Base-by-base conservation (phyloP, 92 coral and sea anemone species). In the Blastomussa wellsi region DNA sequence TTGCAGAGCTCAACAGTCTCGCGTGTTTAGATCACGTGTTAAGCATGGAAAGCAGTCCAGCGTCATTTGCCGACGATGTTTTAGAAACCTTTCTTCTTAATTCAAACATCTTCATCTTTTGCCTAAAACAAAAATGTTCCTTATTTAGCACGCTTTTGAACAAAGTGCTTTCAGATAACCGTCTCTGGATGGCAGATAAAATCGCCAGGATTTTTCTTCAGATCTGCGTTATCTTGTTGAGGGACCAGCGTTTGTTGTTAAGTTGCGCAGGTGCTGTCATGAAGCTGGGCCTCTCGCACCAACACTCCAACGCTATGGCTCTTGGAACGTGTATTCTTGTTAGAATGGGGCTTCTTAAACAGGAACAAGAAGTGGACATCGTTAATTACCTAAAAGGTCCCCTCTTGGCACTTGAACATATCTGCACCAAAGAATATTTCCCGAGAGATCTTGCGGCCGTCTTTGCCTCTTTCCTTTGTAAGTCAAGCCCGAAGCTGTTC, bases 401-500 rank as follows among this genome's bases (percentile, higher is more conserved):
- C 4, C 84, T 96, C 14, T 37, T 74, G 13, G 99, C 97, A 13
- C 88, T 96, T 5, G 88, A 81, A 31, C 93, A 92, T 57, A 88
- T 88, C 11, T 92, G 90, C 35, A 31, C 55, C 20, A 89, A 91
- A 75, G 78, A 84, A 2, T 96, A 94, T 86, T 96, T 96, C 74
- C 97, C 99, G 26, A 87, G 92, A 90, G 47, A 87, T 75, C 95
- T 94, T 38, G 98, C 98, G 2, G 82, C 93, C 14, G 74, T 91
- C 66, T 96, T 96, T 47, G 92, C 89, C 10, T 94, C 97, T 64
- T 96, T 96, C 85, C 90, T 96, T 32, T 86, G 92, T 68, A 96
- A 88, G 72, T 89, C 90, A 62, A 92, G 81, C 71, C 81, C 88
- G 0, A 79, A 73, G 48, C 80, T 92, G 57, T 35, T 87, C 53